phyloP scores from a whole-genome alignment of 2,113 vertebrate species.

The Strigops habroptila region DNA sequence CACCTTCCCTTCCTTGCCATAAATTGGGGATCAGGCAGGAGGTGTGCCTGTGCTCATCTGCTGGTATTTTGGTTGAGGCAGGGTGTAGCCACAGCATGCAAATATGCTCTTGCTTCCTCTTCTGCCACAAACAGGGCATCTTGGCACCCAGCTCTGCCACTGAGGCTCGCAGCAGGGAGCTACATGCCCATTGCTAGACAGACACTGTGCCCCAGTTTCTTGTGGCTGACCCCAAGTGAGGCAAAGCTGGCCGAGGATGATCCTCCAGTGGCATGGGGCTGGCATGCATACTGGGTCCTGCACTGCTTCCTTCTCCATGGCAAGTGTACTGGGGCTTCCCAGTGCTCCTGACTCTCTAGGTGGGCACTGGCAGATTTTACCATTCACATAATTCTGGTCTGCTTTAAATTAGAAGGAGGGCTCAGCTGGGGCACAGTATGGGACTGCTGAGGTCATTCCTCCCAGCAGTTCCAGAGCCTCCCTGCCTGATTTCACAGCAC shows the following conservation, averaged over 20 bases:
- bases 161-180: accelerated
- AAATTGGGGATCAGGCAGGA: neutral
- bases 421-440: neutral
- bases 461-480: neutral
- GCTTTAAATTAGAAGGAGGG: neutral
- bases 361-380: neutral
- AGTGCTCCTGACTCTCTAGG: neutral
- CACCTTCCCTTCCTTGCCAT: slow-evolving; percentile 28
- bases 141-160: neutral
- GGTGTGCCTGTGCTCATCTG: neutral
- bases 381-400: neutral
- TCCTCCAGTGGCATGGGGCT: neutral
- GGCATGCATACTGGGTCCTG: too few species aligned
- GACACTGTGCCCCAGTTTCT: neutral
- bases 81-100: slow-evolving; percentile 24
- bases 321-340: accelerated
- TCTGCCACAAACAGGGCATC: neutral
- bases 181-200: accelerated
- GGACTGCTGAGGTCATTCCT: neutral
- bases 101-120: slow-evolving; percentile 7
- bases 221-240: neutral
- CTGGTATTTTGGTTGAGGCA: slow-evolving; percentile 22
- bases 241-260: neutral
- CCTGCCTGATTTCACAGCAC: neutral
- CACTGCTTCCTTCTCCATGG: neutral